phyloP scores from a whole-genome alignment of 2,797 vertebrate genomes.

The Silurus lanzhouensis region DNA sequence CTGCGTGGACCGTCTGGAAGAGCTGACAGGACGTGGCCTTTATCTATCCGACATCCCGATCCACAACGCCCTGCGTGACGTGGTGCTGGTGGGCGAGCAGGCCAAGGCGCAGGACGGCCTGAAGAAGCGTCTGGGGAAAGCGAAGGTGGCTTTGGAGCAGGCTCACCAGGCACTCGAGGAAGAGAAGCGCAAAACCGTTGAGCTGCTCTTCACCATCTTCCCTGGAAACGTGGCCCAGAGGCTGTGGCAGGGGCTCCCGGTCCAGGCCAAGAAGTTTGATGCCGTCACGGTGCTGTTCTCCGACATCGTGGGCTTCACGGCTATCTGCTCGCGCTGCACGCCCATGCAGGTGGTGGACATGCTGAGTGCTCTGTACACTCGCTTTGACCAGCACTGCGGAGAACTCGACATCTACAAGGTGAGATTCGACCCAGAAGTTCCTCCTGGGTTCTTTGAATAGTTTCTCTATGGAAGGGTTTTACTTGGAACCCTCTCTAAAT shows the following conservation, averaged over 20 bases:
- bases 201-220: slow-evolving; percentile 95
- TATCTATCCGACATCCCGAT: slow-evolving; percentile 98
- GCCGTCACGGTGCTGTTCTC: slow-evolving; percentile 97
- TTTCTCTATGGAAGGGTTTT: neutral
- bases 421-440: slow-evolving; percentile 37
- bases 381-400: slow-evolving; percentile 93
- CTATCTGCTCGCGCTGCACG: slow-evolving; percentile 91
- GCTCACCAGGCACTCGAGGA: slow-evolving; percentile 95
- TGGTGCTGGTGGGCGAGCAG: slow-evolving; percentile 96
- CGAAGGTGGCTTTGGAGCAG: slow-evolving; percentile 92
- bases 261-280: slow-evolving; percentile 95
- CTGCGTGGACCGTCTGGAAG: slow-evolving; percentile 93
- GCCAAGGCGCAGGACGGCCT: slow-evolving; percentile 94
- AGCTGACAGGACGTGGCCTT: slow-evolving; percentile 92
- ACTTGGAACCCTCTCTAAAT: neutral
- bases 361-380: slow-evolving; percentile 95
- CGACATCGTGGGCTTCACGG: slow-evolving; percentile 97
- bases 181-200: slow-evolving; percentile 96
- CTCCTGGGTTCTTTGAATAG: neutral
- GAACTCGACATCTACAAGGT: slow-evolving; percentile 98
- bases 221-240: slow-evolving; percentile 93
- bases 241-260: slow-evolving; percentile 94
- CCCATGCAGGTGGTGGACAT: slow-evolving; percentile 99
- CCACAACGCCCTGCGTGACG: slow-evolving; percentile 93
- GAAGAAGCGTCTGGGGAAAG: slow-evolving; percentile 94